Evolutionary conservation across 2,797 vertebrate species (phyloP), one percentile per base, ranked within the genome.

Genomic region (Leptatherina wallacei): DNA sequence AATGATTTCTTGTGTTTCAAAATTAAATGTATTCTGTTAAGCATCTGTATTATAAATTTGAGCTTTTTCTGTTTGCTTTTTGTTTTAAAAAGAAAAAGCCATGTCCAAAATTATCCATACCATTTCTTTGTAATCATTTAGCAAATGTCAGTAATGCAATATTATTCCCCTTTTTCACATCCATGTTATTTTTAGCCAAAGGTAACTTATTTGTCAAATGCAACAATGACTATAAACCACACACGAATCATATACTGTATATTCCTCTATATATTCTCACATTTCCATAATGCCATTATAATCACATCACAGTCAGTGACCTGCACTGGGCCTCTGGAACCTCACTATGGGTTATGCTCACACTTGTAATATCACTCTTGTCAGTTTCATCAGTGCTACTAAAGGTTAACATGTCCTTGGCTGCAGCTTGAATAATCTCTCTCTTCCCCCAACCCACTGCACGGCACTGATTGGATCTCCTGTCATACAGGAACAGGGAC

Each of bases 331-430:
- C 72, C 72, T 73, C 77, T 60, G 32, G 44, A 73, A 56, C 66
- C 49, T 71, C 24, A 16, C 49, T 68, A 57, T 67, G 58, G 22
- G 71, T 35, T 40, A 47, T 70, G 38, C 69, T 83, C 75, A 85
- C 80, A 79, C 66, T 84, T 79, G 62, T 81, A 74, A 88, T 84
- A 79, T 91, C 83, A 83, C 74, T 80, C 75, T 82, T 88, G 89
- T 90, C 92, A 89, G 81, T 88, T 92, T 94, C 89, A 91, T 93
- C 91, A 85, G 88, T 81, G 47, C 75, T 81, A 69, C 81, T 88
- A 90, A 91, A 93, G 90, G 92, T 93, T 87, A 89, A 71, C 83
- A 57, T 87, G 93, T 90, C 93, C 93, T 95, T 94, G 93, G 85
- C 83, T 83, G 78, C 85, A 77, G 82, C 90, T 89, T 91, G 88